Evolutionary conservation across 1,140 invertebrate genomes (phyloP), one percentile per base, ranked within the genome.

Genomic region (Cyclina sinensis): DNA sequence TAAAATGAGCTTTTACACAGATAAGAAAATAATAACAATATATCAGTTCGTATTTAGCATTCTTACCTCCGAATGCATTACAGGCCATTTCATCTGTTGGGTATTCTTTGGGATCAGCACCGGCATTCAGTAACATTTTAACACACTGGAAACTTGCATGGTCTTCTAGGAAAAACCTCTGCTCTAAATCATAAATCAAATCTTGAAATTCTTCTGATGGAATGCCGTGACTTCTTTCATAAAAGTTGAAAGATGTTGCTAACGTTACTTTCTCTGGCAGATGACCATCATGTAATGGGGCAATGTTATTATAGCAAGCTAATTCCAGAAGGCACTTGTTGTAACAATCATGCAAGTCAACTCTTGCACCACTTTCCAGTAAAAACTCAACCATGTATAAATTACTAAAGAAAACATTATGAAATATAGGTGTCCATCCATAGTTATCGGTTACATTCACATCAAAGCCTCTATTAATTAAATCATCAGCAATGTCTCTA

Each of bases 361-460:
- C 73, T 39, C 48, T 57, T 7, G 89, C 87, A 24, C 89, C 89
- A 74, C 70, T 51, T 35, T 81, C 35, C 4, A 91, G 21, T 5
- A 91, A 54, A 43, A 76, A 90, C 24, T 88, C 35, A 16, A 86
- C 74, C 14, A 80, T 59, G n/a, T 68, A n/a, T 9, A 68, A 82
- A 18, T 89, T n/a, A 43, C 80, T 81, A 68, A 80, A 90, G 24
- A 90, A 78, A 21, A 90, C 57, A 68, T 68, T 79, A 24, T 89
- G 79, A 74, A 90, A 90, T 65, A 91, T 48, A 14, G 91, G 83
- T 30, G 87, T 80, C 91, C 91, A 91, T 27, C 90, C 89, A 74
- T 62, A 89, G 14, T 87, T 91, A 57, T 91, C 91, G 12, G 43
- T 21, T n/a, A 18, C 54, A 84, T 90, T 84, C 4, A 91, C 57